Base-by-base conservation (phyloP, 2,888 invertebrate genomes). In the Lithophane leautieri region DNA sequence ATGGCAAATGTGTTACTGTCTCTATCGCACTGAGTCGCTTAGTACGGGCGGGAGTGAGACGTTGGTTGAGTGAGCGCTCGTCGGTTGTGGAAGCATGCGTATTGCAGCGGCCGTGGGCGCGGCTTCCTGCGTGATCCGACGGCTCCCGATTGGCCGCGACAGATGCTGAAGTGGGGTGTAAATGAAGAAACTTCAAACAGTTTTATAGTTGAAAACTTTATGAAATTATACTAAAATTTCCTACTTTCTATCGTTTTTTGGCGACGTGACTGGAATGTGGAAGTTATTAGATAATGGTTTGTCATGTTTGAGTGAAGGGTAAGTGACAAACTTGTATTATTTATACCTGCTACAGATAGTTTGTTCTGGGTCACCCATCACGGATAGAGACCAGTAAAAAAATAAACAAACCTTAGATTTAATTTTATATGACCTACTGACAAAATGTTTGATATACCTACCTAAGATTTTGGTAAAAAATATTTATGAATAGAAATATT, bases 31-130 rank as follows among this genome's bases (percentile, higher is more conserved):
- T 4, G 58, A 25, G 9, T 42, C 11, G 40, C 81, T 77, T 80
- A 50, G 77, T 86, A 87, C 90, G 82, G 40, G 93, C 81, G 91
- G 81, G 92, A 96, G 89, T 58, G 93, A 91, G 96, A 95, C 87
- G 79, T 89, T 84, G 77, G 81, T 88, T 85, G 84, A 81, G 84
- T 75, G 88, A 86, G 88, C 83, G 88, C 91, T 91, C 86, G 93
- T 92, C 89, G 93, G 94, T 93, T 92, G 86, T 90, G 80, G 86
- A 93, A 93, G 94, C 95, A 94, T 95, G 96, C 96, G 96, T 94
- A 94, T 88, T 96, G 95, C 95, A 96, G 92, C 91, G 91, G 90
- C 90, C 84, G 91, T 92, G 94, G 96, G 96, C 93, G 95, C 93
- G 92, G 95, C 93, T 89, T 90, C 82, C 82, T 94, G 93, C 93